Percentiles rank a stretch among this genome's conserved stretches.
Evolutionary conservation across 2,888 invertebrate genomes (phyloP).

Genomic region (Dolichomitus sp.): DNA sequence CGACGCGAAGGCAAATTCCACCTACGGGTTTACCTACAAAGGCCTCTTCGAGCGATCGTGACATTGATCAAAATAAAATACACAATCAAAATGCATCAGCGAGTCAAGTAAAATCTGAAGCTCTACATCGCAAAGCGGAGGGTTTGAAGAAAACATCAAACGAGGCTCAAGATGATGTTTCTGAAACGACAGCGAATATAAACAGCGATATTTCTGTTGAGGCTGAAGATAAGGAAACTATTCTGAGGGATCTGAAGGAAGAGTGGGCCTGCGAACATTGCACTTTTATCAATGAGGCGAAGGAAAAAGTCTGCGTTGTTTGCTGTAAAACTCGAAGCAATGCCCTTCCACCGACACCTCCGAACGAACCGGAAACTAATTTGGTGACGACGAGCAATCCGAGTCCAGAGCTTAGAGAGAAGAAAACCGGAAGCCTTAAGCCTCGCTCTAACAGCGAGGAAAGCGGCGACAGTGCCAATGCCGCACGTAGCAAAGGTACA

Average conservation of each 20-base stretch:
- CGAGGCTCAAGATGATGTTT: not conserved
- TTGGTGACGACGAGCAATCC: constrained; percentile 40
- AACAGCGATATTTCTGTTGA: not conserved
- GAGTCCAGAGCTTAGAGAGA: constrained; percentile 69
- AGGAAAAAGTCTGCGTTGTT: constrained; percentile 93
- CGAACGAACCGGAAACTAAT: constrained; percentile 64
- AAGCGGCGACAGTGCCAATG: constrained; percentile 82
- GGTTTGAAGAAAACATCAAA: not conserved
- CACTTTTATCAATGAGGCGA: constrained; percentile 94
- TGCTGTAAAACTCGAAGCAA: constrained; percentile 92
- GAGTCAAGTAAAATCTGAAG: constrained; percentile 2
- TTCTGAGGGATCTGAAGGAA: constrained; percentile 71
- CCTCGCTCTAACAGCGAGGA: constrained; percentile 79
- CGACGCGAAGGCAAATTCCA: constrained; percentile 54
- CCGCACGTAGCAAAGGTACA: constrained; percentile 89
- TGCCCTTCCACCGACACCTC: constrained; percentile 76
- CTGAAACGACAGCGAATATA: not conserved
- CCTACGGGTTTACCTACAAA: constrained; percentile 6
- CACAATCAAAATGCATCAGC: not conserved
- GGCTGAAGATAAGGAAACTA: constrained; percentile 19
- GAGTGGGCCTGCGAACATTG: constrained; percentile 97
- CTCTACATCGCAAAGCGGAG: not conserved
- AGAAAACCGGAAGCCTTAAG: constrained; percentile 72
- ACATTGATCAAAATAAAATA: not conserved
- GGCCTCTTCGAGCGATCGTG: constrained; percentile 17